These are phyloP conservation scores for Cisticola juncidis DNA, from an alignment of 2,113 vertebrate genomes.

Conservation along the genomic window DNA sequence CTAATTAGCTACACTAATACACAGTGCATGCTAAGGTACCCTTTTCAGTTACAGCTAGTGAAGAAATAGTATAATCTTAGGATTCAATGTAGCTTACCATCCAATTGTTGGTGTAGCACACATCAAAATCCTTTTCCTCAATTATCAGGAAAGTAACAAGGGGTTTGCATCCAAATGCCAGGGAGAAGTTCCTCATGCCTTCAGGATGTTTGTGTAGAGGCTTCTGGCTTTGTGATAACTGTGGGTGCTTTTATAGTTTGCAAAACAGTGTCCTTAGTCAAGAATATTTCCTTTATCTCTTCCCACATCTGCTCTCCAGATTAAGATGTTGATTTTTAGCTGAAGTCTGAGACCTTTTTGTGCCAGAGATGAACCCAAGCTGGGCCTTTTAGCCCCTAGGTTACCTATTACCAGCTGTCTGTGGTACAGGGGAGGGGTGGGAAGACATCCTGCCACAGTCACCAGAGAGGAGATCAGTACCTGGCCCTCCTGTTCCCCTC, in stretches of 20 bases:
- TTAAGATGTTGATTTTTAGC: not conserved
- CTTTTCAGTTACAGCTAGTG: not conserved
- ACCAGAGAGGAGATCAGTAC: too few species aligned
- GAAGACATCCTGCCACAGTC: not conserved
- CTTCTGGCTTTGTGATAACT: not conserved
- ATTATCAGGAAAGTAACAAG: not conserved
- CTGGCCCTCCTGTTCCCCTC: not conserved
- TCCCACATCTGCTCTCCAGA: not conserved
- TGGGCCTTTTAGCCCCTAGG: not conserved
- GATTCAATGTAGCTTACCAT: not conserved
- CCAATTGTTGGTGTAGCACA: not conserved
- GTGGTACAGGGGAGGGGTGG: not conserved
- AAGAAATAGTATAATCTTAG: not conserved
- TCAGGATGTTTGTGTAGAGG: not conserved
- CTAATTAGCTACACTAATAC: not conserved
- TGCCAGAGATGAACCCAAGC: not conserved
- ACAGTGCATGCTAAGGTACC: not conserved
- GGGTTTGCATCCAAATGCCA: fast-evolving
- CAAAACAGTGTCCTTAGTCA: not conserved
- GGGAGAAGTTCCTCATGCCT: not conserved
- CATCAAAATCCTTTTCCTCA: not conserved
- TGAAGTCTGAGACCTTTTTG: not conserved
- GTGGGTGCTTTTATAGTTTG: not conserved
- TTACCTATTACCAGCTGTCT: not conserved
- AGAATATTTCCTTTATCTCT: not conserved